A percentile compares a stretch with the other conserved stretches of the same genome.
Evolutionary conservation across 2,113 vertebrate species (phyloP).

Genomic region (human (Homo sapiens)): DNA sequence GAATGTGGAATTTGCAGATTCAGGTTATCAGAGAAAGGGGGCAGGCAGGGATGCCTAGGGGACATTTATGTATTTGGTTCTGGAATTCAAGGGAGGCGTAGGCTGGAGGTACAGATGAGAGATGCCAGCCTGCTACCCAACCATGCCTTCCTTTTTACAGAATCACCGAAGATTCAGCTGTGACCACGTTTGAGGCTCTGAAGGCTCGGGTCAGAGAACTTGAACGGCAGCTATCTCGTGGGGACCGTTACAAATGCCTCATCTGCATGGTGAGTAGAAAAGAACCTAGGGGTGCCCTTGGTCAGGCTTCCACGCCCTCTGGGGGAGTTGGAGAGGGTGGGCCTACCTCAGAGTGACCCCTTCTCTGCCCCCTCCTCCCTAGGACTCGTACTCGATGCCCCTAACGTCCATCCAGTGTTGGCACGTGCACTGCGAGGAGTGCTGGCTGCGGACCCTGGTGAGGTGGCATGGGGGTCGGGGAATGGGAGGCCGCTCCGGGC

Average conservation of each 20-base stretch:
- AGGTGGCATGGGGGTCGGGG: constrained; percentile 66
- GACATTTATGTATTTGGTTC: background rate
- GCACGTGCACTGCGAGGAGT: constrained; percentile 99
- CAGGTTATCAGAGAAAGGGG: background rate
- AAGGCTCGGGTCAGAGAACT: constrained; percentile 99
- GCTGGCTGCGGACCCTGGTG: constrained; percentile 99
- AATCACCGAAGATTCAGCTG: constrained; percentile 98
- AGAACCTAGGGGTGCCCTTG: background rate
- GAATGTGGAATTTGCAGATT: background rate
- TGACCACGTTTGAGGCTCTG: constrained; percentile 98
- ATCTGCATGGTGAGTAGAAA: constrained; percentile 97
- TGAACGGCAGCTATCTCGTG: constrained; percentile 98
- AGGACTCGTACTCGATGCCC: constrained; percentile 99
- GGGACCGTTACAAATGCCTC: constrained; percentile 99
- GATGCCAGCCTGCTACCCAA: background rate
- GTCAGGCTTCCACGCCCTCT: background rate
- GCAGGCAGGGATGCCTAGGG: background rate
- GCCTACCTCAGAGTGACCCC: background rate
- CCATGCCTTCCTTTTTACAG: constrained; percentile 81
- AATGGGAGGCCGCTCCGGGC: background rate
- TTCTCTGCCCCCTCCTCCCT: constrained; percentile 73
- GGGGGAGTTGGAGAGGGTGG: background rate
- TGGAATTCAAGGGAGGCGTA: background rate
- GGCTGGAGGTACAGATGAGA: background rate
- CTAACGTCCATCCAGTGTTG: constrained; percentile 99